Evolutionary conservation across 2,797 vertebrate species (phyloP).

Genomic region (Stomatorhinus walkeri): DNA sequence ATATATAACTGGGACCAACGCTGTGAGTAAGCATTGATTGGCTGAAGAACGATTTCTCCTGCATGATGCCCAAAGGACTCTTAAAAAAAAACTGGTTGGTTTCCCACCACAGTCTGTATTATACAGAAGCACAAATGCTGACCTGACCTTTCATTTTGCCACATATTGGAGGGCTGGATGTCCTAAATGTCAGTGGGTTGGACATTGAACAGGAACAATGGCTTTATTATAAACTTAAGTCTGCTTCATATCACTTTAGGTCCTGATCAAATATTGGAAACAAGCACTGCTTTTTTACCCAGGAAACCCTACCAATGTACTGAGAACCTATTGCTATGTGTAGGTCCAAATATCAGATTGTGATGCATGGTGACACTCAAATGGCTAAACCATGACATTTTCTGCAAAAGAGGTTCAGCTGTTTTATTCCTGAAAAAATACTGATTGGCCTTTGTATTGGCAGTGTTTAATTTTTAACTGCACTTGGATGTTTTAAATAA

Average conservation of each 20-base stretch:
- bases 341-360: not conserved
- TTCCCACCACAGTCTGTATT: not conserved
- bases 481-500: not conserved
- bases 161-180: not conserved
- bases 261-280: not conserved
- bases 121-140: not conserved
- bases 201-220: not conserved
- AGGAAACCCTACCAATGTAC: not conserved
- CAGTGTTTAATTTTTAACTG: not conserved
- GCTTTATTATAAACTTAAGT: not conserved
- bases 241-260: not conserved
- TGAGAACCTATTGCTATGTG: not conserved
- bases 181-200: not conserved
- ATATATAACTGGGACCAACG: slow-evolving; percentile 46
- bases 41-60: slow-evolving; percentile 40
- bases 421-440: not conserved
- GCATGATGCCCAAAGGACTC: slow-evolving; percentile 42
- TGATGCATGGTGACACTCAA: not conserved
- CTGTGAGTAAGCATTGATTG: slow-evolving; percentile 42
- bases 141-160: not conserved
- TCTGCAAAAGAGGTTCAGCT: not conserved
- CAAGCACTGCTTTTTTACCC: not conserved
- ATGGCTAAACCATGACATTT: not conserved
- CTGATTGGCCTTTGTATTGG: not conserved
- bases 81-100: slow-evolving; percentile 26